phyloP scores from a whole-genome alignment of 2,888 invertebrate species.

The Rhogogaster chlorosoma region DNA sequence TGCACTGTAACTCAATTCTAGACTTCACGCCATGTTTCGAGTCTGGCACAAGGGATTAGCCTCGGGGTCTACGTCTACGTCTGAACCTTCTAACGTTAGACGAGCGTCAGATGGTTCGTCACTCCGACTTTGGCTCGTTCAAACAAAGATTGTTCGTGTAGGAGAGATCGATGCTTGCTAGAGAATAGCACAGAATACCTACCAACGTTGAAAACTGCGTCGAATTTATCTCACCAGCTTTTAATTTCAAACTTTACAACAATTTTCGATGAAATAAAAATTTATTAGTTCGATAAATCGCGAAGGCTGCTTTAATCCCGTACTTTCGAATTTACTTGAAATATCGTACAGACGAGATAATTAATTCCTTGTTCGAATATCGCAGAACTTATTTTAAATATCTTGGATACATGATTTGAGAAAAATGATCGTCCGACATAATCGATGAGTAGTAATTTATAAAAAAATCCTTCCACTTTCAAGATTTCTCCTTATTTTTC shows the following conservation, averaged over 20 bases:
- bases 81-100: conserved; percentile 29
- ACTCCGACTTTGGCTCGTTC: conserved; percentile 6
- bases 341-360: not conserved
- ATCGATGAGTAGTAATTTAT: not conserved
- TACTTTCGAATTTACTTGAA: not conserved
- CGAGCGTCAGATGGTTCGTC: conserved; percentile 38
- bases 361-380: not conserved
- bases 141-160: not conserved
- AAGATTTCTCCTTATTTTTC: not conserved
- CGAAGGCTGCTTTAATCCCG: not conserved
- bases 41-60: conserved; percentile 38
- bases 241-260: not conserved
- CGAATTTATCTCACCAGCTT: not conserved
- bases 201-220: not conserved
- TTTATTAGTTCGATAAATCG: not conserved
- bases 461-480: not conserved
- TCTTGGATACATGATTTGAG: not conserved
- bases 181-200: not conserved
- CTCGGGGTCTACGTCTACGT: not conserved
- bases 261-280: not conserved
- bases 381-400: not conserved
- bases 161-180: not conserved
- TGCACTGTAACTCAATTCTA: conserved; percentile 47
- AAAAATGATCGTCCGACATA: not conserved
- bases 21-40: conserved; percentile 37